A percentile compares a stretch with the other conserved stretches of the same genome.
phyloP scores from a whole-genome alignment of 2,888 invertebrate species.

The Lasioglossum calceatum region DNA sequence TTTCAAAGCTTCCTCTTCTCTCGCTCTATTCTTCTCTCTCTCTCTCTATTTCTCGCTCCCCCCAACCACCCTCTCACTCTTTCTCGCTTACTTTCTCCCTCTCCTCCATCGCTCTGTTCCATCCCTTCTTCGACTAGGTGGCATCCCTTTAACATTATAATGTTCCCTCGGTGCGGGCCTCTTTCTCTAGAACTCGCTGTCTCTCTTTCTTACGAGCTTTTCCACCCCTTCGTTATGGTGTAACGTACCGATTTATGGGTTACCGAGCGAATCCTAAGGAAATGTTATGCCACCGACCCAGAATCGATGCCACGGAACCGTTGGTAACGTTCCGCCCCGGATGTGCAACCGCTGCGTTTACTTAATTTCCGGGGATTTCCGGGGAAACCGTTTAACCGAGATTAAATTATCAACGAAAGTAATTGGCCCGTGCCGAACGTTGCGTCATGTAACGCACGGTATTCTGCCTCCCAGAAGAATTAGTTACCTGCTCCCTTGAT shows the following conservation, averaged over 20 bases:
- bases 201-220: constrained; percentile 55
- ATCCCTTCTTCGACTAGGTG: constrained; percentile 72
- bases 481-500: constrained; percentile 16
- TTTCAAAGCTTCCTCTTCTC: constrained; percentile 75
- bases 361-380: constrained; percentile 46
- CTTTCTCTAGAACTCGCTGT: constrained; percentile 53
- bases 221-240: constrained; percentile 69
- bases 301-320: constrained; percentile 80
- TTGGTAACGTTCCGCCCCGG: constrained; percentile 66
- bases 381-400: constrained; percentile 53
- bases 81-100: constrained; percentile 20
- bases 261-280: constrained; percentile 78
- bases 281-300: constrained; percentile 80
- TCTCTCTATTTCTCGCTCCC: constrained; percentile 72
- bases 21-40: constrained; percentile 23
- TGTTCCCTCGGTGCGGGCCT: constrained; percentile 72
- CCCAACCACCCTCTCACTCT: constrained; percentile 81
- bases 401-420: constrained; percentile 56
- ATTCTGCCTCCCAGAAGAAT: constrained; percentile 33
- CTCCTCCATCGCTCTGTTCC: constrained; percentile 25
- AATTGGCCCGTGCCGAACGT: constrained; percentile 51
- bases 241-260: constrained; percentile 81
- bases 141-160: constrained; percentile 84
- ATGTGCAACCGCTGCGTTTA: constrained; percentile 49
- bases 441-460: constrained; percentile 23